These are phyloP conservation scores for Syrrhaptes paradoxus DNA, from an alignment of 2,113 vertebrate genomes.

Conservation along the genomic window DNA sequence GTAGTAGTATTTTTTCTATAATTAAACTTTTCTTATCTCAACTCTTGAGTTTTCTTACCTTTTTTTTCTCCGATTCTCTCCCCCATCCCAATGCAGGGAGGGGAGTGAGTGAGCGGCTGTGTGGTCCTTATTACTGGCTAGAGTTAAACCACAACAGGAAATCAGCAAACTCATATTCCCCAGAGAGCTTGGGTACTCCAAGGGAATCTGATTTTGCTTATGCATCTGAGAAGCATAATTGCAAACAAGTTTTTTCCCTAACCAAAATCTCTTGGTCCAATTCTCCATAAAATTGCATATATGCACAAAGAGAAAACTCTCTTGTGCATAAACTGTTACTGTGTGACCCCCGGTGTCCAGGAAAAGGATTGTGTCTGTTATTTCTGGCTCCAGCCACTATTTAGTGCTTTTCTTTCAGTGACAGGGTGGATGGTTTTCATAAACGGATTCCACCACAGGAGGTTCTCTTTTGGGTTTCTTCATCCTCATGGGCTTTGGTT, in stretches of 20 bases:
- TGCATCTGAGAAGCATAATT: background rate
- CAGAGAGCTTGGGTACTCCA: background rate
- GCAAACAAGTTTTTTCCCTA: background rate
- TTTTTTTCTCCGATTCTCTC: no score
- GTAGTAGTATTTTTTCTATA: no score
- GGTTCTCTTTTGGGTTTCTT: background rate
- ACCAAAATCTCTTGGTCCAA: background rate
- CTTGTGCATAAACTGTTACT: background rate
- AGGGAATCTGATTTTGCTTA: background rate
- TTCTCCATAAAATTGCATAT: background rate
- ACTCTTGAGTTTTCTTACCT: no score
- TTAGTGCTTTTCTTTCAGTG: background rate
- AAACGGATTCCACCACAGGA: background rate
- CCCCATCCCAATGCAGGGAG: no score
- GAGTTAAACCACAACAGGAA: no score
- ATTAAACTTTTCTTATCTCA: no score
- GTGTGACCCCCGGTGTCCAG: background rate
- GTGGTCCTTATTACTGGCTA: no score
- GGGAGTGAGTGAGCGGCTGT: no score
- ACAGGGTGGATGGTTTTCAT: background rate
- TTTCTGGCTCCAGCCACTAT: background rate
- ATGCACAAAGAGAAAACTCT: background rate
- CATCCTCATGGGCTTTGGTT: background rate
- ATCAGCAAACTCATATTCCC: background rate
- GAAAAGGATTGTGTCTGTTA: background rate